phyloP scores from a whole-genome alignment of 2,797 vertebrate species.

The Forpus xanthops region DNA sequence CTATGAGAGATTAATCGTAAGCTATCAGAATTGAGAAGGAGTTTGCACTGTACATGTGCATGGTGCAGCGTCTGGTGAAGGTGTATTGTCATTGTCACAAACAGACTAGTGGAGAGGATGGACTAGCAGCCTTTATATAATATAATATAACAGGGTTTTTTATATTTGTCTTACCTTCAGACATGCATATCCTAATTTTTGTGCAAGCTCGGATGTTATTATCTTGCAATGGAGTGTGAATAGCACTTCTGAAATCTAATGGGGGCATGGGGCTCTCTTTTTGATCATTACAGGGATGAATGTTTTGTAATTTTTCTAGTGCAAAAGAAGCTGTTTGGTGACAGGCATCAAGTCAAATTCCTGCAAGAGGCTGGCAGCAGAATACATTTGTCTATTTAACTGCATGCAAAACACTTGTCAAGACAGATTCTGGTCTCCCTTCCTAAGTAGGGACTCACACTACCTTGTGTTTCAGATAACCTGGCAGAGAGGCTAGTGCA shows the following conservation, averaged over 20 bases:
- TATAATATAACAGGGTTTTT: background rate
- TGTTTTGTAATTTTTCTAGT: slow-evolving; percentile 67
- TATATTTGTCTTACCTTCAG: background rate
- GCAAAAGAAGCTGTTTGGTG: slow-evolving; percentile 77
- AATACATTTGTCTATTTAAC: slow-evolving; percentile 78
- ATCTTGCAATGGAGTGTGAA: background rate
- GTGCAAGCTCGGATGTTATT: background rate
- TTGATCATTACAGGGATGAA: slow-evolving; percentile 57
- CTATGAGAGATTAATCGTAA: background rate
- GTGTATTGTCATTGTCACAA: background rate
- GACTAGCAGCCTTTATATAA: background rate
- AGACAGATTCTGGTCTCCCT: slow-evolving; percentile 63
- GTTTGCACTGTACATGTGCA: rapidly evolving
- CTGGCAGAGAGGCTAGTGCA: slow-evolving; percentile 13
- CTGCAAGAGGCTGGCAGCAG: slow-evolving; percentile 74
- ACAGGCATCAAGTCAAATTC: slow-evolving; percentile 76
- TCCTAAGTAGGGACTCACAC: background rate
- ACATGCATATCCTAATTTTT: background rate
- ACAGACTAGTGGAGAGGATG: background rate
- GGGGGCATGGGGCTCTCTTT: slow-evolving; percentile 47
- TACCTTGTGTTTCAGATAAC: background rate
- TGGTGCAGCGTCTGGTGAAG: background rate
- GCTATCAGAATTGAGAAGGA: background rate
- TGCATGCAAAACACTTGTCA: slow-evolving; percentile 78
- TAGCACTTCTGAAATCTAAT: background rate